Conservation (phyloP, 2,113 vertebrate species). For the Mus pahari region DNA sequence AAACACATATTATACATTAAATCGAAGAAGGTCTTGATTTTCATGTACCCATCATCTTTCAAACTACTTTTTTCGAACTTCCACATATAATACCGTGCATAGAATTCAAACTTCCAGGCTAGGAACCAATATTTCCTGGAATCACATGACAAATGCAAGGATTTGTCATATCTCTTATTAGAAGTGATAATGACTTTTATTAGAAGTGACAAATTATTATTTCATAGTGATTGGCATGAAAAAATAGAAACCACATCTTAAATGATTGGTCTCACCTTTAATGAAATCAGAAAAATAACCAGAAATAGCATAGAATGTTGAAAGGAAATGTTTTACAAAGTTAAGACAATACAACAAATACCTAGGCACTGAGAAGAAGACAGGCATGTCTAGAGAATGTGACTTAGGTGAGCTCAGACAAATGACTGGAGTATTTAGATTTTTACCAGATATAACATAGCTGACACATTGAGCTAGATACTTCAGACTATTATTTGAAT, state of each 20-base stretch:
- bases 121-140: not conserved
- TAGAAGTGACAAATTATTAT: not conserved
- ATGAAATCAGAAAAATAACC: not conserved
- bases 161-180: not conserved
- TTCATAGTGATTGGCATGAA: not conserved
- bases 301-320: not conserved
- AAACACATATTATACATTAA: not conserved
- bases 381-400: not conserved
- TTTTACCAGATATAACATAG: not conserved
- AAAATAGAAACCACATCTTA: not conserved
- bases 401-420: not conserved
- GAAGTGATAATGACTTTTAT: not conserved
- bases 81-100: not conserved
- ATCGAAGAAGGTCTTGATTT: not conserved
- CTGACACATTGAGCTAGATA: not conserved
- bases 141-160: not conserved
- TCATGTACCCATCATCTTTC: not conserved
- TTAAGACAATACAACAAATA: not conserved
- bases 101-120: conserved; percentile 15
- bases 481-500: not conserved
- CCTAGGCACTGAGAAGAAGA: not conserved
- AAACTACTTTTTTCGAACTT: not conserved
- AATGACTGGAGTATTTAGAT: not conserved
- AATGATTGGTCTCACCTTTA: not conserved
- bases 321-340: conserved; percentile 9